Percentiles rank a stretch among this genome's conserved stretches.
Evolutionary conservation across 2,888 invertebrate genomes (phyloP).

Genomic region (Flexamia atlantica): DNA sequence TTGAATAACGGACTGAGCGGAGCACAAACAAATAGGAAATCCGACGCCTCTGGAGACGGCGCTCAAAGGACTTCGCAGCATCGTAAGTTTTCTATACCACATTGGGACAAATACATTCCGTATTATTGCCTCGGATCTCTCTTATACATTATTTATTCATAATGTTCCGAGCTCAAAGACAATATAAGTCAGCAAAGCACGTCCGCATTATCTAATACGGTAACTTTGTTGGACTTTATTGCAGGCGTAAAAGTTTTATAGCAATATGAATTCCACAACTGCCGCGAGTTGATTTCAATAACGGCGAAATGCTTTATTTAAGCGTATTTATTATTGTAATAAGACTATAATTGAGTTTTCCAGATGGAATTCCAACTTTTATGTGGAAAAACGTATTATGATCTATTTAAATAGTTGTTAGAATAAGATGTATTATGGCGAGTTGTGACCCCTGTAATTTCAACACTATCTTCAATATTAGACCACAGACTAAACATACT

Average conservation of each 20-base stretch:
- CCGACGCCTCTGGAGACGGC: background rate
- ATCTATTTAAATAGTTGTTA: no score
- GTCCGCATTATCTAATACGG: slow-evolving; percentile 1
- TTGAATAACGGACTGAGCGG: slow-evolving; percentile 17
- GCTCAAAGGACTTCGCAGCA: background rate
- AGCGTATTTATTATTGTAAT: no score
- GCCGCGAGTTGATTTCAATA: background rate
- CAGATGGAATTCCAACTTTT: no score
- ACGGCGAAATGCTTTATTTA: background rate
- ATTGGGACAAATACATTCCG: background rate
- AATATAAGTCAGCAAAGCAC: background rate
- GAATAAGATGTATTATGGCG: no score
- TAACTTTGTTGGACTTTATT: slow-evolving; percentile 29
- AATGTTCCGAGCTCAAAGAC: no score
- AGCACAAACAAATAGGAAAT: background rate
- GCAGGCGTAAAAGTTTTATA: slow-evolving; percentile 10
- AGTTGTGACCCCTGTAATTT: no score
- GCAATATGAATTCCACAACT: slow-evolving; percentile 11
- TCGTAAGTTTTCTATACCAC: slow-evolving; percentile 17
- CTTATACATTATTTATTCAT: no score
- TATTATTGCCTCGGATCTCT: background rate
- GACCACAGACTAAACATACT: no score
- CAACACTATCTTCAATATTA: no score
- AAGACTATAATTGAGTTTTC: no score
- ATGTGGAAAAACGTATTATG: no score